Conservation (phyloP, 2,888 invertebrate species). For the Hanleya hanleyi region DNA sequence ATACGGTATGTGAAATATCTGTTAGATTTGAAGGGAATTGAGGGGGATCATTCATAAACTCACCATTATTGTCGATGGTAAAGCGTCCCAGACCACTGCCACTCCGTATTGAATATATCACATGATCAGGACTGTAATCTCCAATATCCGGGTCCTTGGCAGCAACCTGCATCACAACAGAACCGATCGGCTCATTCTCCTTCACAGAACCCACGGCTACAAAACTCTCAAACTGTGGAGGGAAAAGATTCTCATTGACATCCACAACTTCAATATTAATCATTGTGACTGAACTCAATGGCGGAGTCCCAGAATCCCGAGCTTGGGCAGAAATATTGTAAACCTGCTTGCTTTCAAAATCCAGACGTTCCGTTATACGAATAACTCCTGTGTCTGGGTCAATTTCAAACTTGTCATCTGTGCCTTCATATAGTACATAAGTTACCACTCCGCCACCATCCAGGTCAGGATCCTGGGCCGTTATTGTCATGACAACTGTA, state of each 20-base stretch:
- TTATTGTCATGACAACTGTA: conserved; percentile 88
- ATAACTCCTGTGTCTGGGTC: conserved; percentile 90
- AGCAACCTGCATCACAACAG: conserved; percentile 84
- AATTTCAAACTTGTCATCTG: conserved; percentile 82
- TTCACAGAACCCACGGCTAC: conserved; percentile 83
- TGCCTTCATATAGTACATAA: conserved; percentile 78
- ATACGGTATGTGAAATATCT: no score
- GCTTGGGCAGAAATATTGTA: conserved; percentile 91
- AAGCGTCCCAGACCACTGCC: conserved; percentile 95
- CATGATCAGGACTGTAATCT: conserved; percentile 83
- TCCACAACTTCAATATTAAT: conserved; percentile 88
- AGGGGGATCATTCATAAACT: no score
- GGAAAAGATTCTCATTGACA: conserved; percentile 92
- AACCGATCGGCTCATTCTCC: conserved; percentile 87
- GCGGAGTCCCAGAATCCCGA: conserved; percentile 84
- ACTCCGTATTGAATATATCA: conserved; percentile 88
- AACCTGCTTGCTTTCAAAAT: conserved; percentile 92
- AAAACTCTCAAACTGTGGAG: conserved; percentile 88
- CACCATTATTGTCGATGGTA: conserved; percentile 91
- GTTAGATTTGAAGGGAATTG: not conserved
- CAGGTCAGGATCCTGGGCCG: conserved; percentile 88
- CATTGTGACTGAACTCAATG: conserved; percentile 85
- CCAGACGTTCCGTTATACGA: conserved; percentile 84
- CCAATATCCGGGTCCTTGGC: conserved; percentile 84
- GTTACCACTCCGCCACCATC: conserved; percentile 86